Evolutionary conservation across 2,113 vertebrate species (phyloP).

Genomic region (Opisthocomus hoazin): DNA sequence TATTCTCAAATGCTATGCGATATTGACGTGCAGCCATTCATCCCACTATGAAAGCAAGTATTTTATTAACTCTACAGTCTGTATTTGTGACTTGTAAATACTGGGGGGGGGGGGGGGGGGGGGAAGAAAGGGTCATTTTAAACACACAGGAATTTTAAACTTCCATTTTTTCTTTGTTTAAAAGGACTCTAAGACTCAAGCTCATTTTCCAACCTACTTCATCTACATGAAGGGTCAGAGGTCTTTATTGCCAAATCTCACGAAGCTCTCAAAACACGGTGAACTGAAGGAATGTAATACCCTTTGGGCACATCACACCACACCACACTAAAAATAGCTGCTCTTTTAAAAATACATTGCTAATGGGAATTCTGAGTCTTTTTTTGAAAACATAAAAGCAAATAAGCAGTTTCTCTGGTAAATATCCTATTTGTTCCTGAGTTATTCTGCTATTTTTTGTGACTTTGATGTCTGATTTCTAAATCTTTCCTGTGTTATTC

Average conservation of each 20-base stretch:
- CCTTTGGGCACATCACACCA: neutral
- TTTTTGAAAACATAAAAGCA: neutral
- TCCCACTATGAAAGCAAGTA: neutral
- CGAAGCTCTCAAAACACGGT: neutral
- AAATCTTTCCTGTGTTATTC: neutral
- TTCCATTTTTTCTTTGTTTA: neutral
- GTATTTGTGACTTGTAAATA: neutral
- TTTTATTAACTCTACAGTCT: neutral
- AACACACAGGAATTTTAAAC: neutral
- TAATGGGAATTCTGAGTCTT: neutral
- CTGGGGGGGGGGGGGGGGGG: accelerated
- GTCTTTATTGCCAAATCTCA: neutral
- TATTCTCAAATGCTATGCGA: neutral
- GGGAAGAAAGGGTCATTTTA: neutral
- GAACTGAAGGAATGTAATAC: neutral
- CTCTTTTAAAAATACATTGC: neutral
- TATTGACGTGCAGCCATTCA: neutral
- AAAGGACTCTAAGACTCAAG: neutral
- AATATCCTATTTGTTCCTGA: neutral
- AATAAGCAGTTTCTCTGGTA: neutral
- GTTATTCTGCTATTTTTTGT: neutral
- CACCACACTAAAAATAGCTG: neutral
- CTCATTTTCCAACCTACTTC: neutral
- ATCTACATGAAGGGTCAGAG: neutral
- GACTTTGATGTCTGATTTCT: neutral